phyloP scores from a whole-genome alignment of 1,140 invertebrate genomes.

The Oedothorax gibbosus region DNA sequence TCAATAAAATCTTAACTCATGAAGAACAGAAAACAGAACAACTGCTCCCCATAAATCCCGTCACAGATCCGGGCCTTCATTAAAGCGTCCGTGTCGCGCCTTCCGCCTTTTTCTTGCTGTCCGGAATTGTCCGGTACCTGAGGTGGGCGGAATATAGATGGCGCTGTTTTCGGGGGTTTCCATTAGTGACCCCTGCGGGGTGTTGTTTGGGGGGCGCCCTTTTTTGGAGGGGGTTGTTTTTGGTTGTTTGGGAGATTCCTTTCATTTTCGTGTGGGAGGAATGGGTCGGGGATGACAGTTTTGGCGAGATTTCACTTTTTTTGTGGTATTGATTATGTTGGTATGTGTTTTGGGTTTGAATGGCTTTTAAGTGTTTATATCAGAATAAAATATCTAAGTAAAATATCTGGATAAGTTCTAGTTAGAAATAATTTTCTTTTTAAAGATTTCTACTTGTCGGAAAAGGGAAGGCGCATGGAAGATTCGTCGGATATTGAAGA shows the following conservation, averaged over 20 bases:
- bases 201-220: constrained; percentile 26
- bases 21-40: no score
- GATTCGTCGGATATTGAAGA: no score
- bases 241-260: constrained; percentile 35
- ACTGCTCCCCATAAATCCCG: not conserved
- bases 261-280: constrained; percentile 31
- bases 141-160: constrained; percentile 57
- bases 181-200: constrained; percentile 55
- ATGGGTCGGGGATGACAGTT: not conserved
- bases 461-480: no score
- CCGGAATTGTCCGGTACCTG: constrained; percentile 28
- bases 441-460: no score
- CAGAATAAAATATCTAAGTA: no score
- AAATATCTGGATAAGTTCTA: no score
- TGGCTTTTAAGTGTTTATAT: no score
- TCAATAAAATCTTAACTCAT: no score
- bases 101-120: constrained; percentile 59
- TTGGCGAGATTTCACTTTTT: constrained; percentile 12
- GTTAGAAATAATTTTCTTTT: no score
- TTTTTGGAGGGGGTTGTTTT: constrained; percentile 11
- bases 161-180: constrained; percentile 44
- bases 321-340: no score
- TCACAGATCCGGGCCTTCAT: constrained; percentile 34
- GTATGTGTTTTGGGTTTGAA: not conserved
- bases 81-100: constrained; percentile 49